These are phyloP conservation scores for Formica aserva DNA, from an alignment of 2,888 invertebrate genomes.

Conservation along the genomic window DNA sequence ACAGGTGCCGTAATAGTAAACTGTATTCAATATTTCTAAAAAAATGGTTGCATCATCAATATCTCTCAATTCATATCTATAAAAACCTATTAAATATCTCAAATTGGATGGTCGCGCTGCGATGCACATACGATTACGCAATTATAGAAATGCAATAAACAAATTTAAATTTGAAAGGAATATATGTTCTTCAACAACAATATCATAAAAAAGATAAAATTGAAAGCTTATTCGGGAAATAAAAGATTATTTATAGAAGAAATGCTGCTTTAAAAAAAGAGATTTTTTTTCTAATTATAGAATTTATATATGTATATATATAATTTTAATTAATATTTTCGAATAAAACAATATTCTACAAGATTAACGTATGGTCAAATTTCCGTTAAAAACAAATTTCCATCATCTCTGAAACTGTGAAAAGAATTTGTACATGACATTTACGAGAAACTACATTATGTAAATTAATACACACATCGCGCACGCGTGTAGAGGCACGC, in stretches of 20 bases:
- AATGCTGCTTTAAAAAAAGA: neutral
- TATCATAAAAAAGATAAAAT: neutral
- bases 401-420: neutral
- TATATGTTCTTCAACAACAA: neutral
- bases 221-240: neutral
- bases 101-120: neutral
- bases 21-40: constrained; percentile 21
- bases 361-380: neutral
- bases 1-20: constrained; percentile 49
- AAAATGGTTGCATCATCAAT: neutral
- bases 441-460: neutral
- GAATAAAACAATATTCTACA: neutral
- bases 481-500: neutral
- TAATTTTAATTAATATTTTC: neutral
- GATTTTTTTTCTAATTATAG: neutral
- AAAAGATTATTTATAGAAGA: neutral
- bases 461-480: neutral
- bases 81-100: constrained; percentile 31
- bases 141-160: neutral
- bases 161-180: neutral
- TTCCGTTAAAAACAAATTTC: neutral
- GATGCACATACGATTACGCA: constrained; percentile 11
- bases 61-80: constrained; percentile 17
- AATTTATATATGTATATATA: neutral
- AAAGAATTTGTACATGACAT: neutral